Base-by-base conservation (phyloP, 2,888 invertebrate species). In the Glaucopsyche alexis region DNA sequence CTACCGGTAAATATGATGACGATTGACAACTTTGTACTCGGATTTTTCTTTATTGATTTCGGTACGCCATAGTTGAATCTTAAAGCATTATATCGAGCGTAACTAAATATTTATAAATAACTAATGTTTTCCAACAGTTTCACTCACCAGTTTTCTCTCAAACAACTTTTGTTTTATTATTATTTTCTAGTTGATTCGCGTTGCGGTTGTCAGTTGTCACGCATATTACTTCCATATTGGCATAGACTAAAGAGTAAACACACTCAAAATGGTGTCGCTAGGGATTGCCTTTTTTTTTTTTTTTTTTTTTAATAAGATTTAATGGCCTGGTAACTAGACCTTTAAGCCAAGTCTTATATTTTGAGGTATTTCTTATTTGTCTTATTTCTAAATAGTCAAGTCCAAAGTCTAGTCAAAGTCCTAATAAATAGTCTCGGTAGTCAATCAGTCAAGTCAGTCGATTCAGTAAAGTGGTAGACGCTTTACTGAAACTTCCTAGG, bases 161-260 rank as follows among this genome's bases (percentile, higher is more conserved):
- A 83, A 82, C 85, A 83, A 82, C 82, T 87, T 85, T 84, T 85
- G 82, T 80, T 79, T 83, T 86, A 80, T 85, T 90, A 90, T 91
- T 91, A 90, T 87, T 89, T 90, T 84, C 83, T 84, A 87, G 84
- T 85, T 86, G 87, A 88, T 87, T 87, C 84, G 85, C 82, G 83
- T 83, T 84, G 85, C 85, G 84, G 86, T 88, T 91, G 90, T 89
- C 92, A 91, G 29, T 29, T 29, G 29, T 29, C 29, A 29, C 85
- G 88, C 88, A 87, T 79, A 87, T 87, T 85, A 86, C 88, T 88
- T 87, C 91, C 91, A 91, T 91, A 86, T 90, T 92, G 90, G 85
- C 82, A 60, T 60, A 60, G 29, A 60, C 7, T 55, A 55, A 29
- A 60, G 60, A 60, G 29, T 29, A 38, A 60, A 47, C 47, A 47